Evolutionary conservation across 2,797 vertebrate species (phyloP).

Genomic region (Lagodon rhomboides): DNA sequence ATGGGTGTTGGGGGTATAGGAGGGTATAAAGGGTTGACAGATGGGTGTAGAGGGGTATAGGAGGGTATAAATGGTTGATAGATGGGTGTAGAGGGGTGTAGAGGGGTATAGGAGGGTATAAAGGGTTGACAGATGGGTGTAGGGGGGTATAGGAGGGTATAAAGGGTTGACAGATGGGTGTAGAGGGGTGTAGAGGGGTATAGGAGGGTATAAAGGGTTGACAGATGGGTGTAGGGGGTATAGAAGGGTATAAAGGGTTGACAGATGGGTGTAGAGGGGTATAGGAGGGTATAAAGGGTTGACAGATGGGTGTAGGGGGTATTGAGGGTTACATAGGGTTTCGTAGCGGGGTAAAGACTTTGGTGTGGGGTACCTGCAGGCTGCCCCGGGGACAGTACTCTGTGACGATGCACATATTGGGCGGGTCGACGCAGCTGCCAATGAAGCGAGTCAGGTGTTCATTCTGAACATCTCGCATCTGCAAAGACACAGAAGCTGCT

Average conservation of each 20-base stretch:
- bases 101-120: not conserved
- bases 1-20: not conserved
- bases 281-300: not conserved
- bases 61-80: too few species aligned
- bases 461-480: conserved; percentile 94
- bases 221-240: not conserved
- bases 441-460: conserved; percentile 94
- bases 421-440: conserved; percentile 90
- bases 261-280: too few species aligned
- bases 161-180: not conserved
- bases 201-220: too few species aligned
- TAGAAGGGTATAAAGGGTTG: not conserved
- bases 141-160: not conserved
- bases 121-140: not conserved
- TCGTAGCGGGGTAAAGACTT: too few species aligned
- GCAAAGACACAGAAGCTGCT: conserved; percentile 6
- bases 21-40: not conserved
- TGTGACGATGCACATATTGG: conserved; percentile 93
- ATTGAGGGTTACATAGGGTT: not conserved
- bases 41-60: too few species aligned
- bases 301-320: not conserved
- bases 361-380: conserved; percentile 47
- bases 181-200: too few species aligned
- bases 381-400: conserved; percentile 90
- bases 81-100: not conserved